phyloP scores from a whole-genome alignment of 2,797 vertebrate species.

The Anas bahamensis region DNA sequence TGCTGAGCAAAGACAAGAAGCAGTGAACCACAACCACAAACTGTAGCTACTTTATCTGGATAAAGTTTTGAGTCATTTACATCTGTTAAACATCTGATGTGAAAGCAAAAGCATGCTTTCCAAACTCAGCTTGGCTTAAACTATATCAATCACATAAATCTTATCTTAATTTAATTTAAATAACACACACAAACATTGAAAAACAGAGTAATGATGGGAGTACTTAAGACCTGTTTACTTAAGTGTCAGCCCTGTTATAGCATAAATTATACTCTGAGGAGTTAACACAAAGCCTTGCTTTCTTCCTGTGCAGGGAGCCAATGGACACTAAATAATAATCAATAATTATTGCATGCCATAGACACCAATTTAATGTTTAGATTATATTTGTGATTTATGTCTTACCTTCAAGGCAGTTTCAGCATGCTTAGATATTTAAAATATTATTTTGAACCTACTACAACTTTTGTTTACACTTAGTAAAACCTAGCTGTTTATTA shows the following conservation, averaged over 20 bases:
- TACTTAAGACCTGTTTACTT: background rate
- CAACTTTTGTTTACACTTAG: background rate
- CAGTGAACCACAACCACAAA: background rate
- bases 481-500: background rate
- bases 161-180: background rate
- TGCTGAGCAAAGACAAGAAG: background rate
- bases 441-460: background rate
- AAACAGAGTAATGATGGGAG: background rate
- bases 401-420: background rate
- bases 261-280: background rate
- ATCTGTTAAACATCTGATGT: background rate
- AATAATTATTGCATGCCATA: background rate
- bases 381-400: rapidly evolving
- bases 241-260: background rate
- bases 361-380: background rate
- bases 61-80: background rate
- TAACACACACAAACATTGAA: background rate
- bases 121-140: background rate
- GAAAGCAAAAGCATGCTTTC: background rate
- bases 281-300: background rate
- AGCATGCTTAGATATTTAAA: background rate
- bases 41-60: background rate
- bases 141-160: background rate
- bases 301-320: background rate
- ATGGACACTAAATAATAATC: background rate